Conservation (phyloP, 2,888 invertebrate species). For the Hirtodrosophila cameraria region DNA sequence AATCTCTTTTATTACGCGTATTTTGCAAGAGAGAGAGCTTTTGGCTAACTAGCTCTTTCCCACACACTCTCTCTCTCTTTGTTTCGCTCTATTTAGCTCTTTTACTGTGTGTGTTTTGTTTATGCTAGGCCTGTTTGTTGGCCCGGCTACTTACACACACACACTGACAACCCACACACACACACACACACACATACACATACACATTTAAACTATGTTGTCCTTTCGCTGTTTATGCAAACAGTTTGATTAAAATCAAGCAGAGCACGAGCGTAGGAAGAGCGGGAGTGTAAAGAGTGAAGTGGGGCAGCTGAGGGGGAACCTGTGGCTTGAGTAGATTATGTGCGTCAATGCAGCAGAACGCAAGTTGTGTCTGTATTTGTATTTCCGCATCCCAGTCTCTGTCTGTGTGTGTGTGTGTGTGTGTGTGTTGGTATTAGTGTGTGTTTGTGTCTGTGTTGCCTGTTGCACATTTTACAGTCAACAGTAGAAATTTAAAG, state of each 20-base stretch:
- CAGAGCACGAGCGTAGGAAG: too few species aligned
- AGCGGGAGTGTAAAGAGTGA: neutral
- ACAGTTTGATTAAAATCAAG: conserved; percentile 64
- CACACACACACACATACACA: neutral
- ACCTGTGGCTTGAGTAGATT: conserved; percentile 50
- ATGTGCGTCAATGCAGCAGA: conserved; percentile 58
- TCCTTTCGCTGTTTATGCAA: conserved; percentile 61
- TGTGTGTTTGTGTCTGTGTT: conserved; percentile 3
- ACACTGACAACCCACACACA: conserved; percentile 3
- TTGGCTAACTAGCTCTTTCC: neutral
- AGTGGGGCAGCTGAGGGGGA: neutral
- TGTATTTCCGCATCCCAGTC: neutral
- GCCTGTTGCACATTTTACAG: conserved; percentile 51
- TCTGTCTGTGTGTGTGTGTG: neutral
- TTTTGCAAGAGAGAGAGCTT: conserved; percentile 46
- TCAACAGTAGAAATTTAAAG: conserved; percentile 3
- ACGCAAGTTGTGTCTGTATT: conserved; percentile 22
- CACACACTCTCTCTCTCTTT: neutral
- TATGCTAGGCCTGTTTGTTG: conserved; percentile 70
- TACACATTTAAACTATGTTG: conserved; percentile 14
- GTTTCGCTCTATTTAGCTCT: neutral
- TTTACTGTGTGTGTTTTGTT: conserved; percentile 53
- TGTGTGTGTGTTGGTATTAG: conserved; percentile 8
- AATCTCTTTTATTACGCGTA: conserved; percentile 4
- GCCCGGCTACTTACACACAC: conserved; percentile 55